These are phyloP conservation scores for Cacatua alba DNA, from an alignment of 2,113 vertebrate species.

Conservation along the genomic window DNA sequence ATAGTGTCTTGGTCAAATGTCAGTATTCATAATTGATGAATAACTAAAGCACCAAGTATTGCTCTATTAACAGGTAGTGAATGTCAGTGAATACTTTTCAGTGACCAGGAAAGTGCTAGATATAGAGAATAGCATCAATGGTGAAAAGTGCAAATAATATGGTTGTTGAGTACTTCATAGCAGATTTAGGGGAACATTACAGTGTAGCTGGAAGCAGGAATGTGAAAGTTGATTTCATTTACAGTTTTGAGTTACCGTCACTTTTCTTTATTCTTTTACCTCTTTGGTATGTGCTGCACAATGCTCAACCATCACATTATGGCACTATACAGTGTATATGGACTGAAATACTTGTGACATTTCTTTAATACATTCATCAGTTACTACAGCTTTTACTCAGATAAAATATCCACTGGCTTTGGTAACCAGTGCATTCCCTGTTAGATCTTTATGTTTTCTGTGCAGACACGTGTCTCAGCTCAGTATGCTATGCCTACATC, in stretches of 20 bases:
- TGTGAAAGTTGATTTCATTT: neutral
- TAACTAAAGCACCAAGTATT: neutral
- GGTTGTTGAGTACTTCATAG: neutral
- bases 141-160: neutral
- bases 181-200: neutral
- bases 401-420: neutral
- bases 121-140: neutral
- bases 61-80: neutral
- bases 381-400: neutral
- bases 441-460: neutral
- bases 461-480: rapidly evolving
- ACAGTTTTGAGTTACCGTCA: neutral
- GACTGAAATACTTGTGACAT: neutral
- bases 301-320: neutral
- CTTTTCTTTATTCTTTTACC: neutral
- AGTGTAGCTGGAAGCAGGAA: neutral
- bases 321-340: neutral
- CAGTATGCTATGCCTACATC: neutral
- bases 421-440: neutral
- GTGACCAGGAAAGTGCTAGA: neutral
- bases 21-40: neutral
- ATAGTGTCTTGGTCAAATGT: neutral
- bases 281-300: neutral
- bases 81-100: neutral
- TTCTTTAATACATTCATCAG: neutral